A percentile compares a stretch with the other conserved stretches of the same genome.
Conservation (phyloP, 1,140 invertebrate species). For the Cephus cinctus region DNA sequence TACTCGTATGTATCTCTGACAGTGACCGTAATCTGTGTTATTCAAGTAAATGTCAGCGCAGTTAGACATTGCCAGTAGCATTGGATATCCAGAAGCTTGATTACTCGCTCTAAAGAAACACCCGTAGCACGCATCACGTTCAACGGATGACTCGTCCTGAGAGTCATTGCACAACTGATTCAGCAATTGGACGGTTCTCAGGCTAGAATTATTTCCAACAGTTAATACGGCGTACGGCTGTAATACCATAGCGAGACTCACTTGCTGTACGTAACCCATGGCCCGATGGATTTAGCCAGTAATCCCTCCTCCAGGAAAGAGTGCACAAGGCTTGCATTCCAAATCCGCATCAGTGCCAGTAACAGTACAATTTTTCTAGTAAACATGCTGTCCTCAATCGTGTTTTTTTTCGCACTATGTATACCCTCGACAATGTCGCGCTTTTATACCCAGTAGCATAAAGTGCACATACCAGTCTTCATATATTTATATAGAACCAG, state of each 20-base stretch:
- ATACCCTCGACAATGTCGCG: too few relatives aligned
- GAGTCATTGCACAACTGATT: constrained; percentile 44
- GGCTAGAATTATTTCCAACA: constrained; percentile 28
- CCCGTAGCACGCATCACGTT: constrained; percentile 44
- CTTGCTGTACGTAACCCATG: constrained; percentile 18
- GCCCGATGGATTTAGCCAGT: constrained; percentile 28
- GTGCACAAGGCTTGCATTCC: too few relatives aligned
- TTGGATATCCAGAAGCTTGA: constrained; percentile 32
- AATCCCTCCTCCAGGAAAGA: too few relatives aligned
- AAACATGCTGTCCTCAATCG: too few relatives aligned
- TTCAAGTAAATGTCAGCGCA: constrained; percentile 39
- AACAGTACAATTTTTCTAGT: too few relatives aligned
- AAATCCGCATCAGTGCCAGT: too few relatives aligned
- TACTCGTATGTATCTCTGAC: constrained; percentile 36
- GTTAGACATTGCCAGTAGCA: constrained; percentile 32
- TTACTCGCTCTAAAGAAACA: constrained; percentile 40
- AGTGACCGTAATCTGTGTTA: constrained; percentile 37
- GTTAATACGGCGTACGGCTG: too few relatives aligned
- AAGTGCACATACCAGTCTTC: too few relatives aligned
- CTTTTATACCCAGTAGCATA: too few relatives aligned
- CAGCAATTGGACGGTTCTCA: constrained; percentile 34
- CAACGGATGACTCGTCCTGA: constrained; percentile 23
- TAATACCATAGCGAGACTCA: too few relatives aligned
- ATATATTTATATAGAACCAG: too few relatives aligned
- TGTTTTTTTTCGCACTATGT: too few relatives aligned